These are phyloP conservation scores for Battus philenor DNA, from an alignment of 1,140 invertebrate genomes.

Conservation along the genomic window DNA sequence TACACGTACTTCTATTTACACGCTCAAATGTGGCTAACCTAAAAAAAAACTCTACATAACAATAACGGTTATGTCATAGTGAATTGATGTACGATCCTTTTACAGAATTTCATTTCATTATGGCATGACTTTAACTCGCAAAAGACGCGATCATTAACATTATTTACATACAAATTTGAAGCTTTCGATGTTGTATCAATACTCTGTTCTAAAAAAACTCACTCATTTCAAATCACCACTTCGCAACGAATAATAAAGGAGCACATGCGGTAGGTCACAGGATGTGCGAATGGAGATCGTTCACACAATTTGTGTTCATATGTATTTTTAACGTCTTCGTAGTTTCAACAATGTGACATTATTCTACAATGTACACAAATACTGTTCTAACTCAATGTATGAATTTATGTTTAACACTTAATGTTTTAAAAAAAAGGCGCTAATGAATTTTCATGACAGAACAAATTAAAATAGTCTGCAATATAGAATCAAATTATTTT, in stretches of 20 bases:
- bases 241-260: neutral
- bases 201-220: conserved; percentile 17
- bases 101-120: conserved; percentile 16
- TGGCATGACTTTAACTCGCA: conserved; percentile 22
- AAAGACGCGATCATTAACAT: conserved; percentile 23
- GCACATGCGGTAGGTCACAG: neutral
- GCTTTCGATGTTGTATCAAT: conserved; percentile 43
- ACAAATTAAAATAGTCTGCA: too few species aligned
- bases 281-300: conserved; percentile 2
- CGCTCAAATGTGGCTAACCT: conserved; percentile 61
- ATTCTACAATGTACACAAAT: conserved; percentile 12
- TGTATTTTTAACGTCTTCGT: neutral
- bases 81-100: neutral
- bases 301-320: conserved; percentile 8
- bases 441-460: too few species aligned
- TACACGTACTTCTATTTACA: conserved; percentile 43
- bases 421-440: too few species aligned
- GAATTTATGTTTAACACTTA: conserved; percentile 30
- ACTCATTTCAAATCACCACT: conserved; percentile 4
- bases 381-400: conserved; percentile 26
- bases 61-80: conserved; percentile 5
- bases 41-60: conserved; percentile 24
- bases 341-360: conserved; percentile 17
- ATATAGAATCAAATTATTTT: too few species aligned
- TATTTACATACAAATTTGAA: conserved; percentile 20